phyloP scores from a whole-genome alignment of 2,888 invertebrate species.

The Amblyteles armatorius region DNA sequence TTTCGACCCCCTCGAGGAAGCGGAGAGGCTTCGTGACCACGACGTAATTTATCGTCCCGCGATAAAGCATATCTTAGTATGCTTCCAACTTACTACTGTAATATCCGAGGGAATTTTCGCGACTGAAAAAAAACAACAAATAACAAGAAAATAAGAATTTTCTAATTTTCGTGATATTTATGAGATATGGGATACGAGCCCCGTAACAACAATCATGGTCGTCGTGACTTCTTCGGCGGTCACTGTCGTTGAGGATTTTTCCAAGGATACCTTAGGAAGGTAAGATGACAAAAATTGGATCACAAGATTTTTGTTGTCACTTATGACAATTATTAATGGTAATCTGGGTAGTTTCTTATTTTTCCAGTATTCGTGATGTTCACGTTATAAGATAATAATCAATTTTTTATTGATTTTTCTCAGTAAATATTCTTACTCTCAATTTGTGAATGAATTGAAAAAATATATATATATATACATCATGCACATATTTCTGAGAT shows the following conservation, averaged over 20 bases:
- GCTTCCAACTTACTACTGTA: background rate
- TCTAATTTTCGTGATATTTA: slow-evolving; percentile 27
- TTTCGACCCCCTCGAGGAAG: slow-evolving; percentile 13
- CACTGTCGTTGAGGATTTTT: slow-evolving; percentile 81
- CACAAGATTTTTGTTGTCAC: background rate
- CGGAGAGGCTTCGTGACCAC: slow-evolving; percentile 49
- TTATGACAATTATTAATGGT: too few relatives aligned
- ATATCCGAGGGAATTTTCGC: slow-evolving; percentile 24
- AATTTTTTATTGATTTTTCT: background rate
- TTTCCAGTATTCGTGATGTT: too few relatives aligned
- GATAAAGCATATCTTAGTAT: slow-evolving; percentile 21
- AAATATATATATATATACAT: background rate
- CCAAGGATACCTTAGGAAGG: slow-evolving; percentile 83
- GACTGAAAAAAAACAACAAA: background rate
- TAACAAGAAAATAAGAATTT: background rate
- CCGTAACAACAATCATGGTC: slow-evolving; percentile 76
- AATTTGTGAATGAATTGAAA: background rate
- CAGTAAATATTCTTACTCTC: background rate
- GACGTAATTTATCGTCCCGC: slow-evolving; percentile 44
- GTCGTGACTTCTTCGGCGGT: slow-evolving; percentile 80
- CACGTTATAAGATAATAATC: too few relatives aligned
- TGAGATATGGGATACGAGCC: slow-evolving; percentile 77
- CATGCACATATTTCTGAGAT: background rate
- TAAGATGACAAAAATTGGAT: slow-evolving; percentile 66
- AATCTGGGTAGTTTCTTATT: too few relatives aligned